Evolutionary conservation across 2,797 vertebrate species (phyloP), one percentile per base, ranked within the genome.

Genomic region (Urosaurus nigricauda): DNA sequence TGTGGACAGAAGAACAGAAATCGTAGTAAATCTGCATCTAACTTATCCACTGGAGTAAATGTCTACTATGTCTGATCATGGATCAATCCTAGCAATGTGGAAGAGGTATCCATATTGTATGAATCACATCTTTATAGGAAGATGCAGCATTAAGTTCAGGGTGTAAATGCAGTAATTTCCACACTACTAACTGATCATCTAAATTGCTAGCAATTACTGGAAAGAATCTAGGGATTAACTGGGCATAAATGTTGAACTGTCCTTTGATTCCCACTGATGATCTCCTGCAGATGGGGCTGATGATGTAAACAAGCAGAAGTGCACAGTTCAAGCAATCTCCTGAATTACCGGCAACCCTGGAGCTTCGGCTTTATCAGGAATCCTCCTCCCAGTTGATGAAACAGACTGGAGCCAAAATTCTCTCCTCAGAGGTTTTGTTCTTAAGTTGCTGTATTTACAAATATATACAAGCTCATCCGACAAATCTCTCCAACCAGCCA

Each of bases 161-260:
- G n/a, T 68, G 21, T 53, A 79, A 86, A 37, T 86, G 58, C 5
- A n/a, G 43, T 24, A 43, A 26, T 35, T 79, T 68, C 85, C 43
- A 63, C 35, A 53, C 63, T 79, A 75, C 17, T 65, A 80, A 80
- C 73, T 81, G 65, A 58, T 79, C n/a, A 68, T 68, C 14, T 29
- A 79, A 78, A 12, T 53, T 80, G 85, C 85, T 71, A 51, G 47
- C 65, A 80, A 73, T 87, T 24, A 43, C 78, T 73, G 29, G 37
- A n/a, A 68, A 58, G 51, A 58, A 73, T 40, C 16, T 14, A 87
- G 65, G 47, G 63, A 79, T 87, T 87, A 79, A 70, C 63, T 87
- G 77, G 65, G 43, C 77, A 80, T 70, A 80, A 87, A 87, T 71
- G 71, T 56, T 87, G 78, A 87, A 71, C 77, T 71, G 40, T 71